Evolutionary conservation across 2,797 vertebrate species (phyloP).

Genomic region (Chaunax sp.): DNA sequence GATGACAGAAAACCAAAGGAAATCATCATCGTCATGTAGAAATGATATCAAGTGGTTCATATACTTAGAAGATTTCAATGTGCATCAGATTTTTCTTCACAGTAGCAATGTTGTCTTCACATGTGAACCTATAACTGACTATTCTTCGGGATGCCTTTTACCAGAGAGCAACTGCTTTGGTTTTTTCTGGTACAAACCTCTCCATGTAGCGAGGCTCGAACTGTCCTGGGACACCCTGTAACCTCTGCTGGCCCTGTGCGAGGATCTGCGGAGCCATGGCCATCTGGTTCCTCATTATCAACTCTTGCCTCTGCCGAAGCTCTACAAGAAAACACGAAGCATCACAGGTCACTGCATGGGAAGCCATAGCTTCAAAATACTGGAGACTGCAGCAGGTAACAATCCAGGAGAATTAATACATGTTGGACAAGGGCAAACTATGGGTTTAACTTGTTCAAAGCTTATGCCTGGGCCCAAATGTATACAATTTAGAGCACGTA

Average conservation of each 20-base stretch:
- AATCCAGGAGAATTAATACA: background rate
- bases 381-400: constrained; percentile 7
- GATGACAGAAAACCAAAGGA: constrained; percentile 27
- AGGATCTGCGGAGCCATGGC: constrained; percentile 90
- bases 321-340: constrained; percentile 78
- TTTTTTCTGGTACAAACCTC: constrained; percentile 81
- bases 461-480: background rate
- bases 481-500: background rate
- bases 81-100: background rate
- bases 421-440: background rate
- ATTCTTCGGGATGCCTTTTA: background rate
- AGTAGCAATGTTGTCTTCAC: background rate
- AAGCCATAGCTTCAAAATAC: background rate
- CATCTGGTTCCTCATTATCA: constrained; percentile 94
- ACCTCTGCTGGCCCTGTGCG: constrained; percentile 87
- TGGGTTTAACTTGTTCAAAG: background rate
- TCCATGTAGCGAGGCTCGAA: constrained; percentile 90
- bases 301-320: constrained; percentile 89
- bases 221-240: constrained; percentile 86
- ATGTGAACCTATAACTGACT: background rate
- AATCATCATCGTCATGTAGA: background rate
- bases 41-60: background rate
- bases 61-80: no score
- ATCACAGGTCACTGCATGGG: constrained; percentile 10
- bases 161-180: constrained; percentile 6